Conservation (phyloP, 2,113 vertebrate species). For the Hemiprocne comata region DNA sequence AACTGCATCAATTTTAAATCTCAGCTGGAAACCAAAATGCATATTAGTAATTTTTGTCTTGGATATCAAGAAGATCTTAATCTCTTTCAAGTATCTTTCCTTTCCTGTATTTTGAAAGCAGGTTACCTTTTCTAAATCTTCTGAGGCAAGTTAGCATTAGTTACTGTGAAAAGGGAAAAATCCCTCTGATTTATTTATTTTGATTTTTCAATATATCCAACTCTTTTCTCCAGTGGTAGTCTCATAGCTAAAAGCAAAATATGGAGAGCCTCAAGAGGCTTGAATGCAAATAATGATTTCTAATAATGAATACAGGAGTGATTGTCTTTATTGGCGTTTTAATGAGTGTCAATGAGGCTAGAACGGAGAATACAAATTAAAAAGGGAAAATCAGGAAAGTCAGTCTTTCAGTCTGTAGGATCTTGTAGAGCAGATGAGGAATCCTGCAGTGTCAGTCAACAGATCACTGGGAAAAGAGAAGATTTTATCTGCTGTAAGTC, state of each 20-base stretch:
- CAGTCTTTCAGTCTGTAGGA: not conserved
- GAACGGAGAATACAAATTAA: not conserved
- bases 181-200: not conserved
- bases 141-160: not conserved
- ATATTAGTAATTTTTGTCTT: not conserved
- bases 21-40: not conserved
- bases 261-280: not conserved
- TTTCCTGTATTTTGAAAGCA: not conserved
- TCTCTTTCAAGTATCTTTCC: not conserved
- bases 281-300: not conserved
- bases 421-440: not conserved
- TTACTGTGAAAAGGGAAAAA: not conserved
- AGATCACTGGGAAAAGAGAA: not conserved
- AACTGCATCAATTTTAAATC: constrained; percentile 13
- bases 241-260: not conserved
- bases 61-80: not conserved
- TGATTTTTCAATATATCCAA: not conserved
- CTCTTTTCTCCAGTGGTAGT: not conserved
- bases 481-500: not conserved
- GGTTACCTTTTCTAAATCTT: not conserved
- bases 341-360: not conserved
- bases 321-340: not conserved
- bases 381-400: not conserved
- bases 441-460: not conserved
- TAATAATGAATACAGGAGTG: not conserved